A percentile compares a stretch with the other conserved stretches of the same genome.
Conservation (phyloP, 2,888 invertebrate species). For the Venustoraphidia nigricollis region DNA sequence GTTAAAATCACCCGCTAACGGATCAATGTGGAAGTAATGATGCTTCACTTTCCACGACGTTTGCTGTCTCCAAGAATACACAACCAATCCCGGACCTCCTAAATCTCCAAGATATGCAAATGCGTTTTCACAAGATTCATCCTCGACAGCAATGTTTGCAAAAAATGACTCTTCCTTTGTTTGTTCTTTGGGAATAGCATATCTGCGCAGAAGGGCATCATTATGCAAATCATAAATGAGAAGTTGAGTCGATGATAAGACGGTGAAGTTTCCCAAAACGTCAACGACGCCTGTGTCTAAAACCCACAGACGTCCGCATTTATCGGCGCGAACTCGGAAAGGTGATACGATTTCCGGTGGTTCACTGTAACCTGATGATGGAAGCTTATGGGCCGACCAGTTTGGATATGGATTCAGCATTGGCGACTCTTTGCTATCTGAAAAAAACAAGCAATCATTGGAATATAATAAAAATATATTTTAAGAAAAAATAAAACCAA, state of each 20-base stretch:
- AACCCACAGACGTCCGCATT: constrained; percentile 65
- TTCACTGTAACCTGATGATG: constrained; percentile 24
- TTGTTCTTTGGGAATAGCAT: constrained; percentile 45
- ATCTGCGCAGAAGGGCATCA: constrained; percentile 51
- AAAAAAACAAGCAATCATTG: constrained; percentile 18
- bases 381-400: constrained; percentile 59
- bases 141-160: constrained; percentile 65
- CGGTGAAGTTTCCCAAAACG: constrained; percentile 32
- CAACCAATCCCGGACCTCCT: constrained; percentile 51
- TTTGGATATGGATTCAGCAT: constrained; percentile 61
- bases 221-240: constrained; percentile 57
- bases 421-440: constrained; percentile 53
- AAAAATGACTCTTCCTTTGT: constrained; percentile 52
- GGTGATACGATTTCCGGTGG: constrained; percentile 57
- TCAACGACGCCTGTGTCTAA: constrained; percentile 57
- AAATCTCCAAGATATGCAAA: constrained; percentile 60
- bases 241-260: constrained; percentile 41
- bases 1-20: constrained; percentile 54
- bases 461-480: no score
- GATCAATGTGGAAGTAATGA: constrained; percentile 54
- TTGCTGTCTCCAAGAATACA: constrained; percentile 57
- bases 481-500: no score
- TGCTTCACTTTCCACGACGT: constrained; percentile 62
- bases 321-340: constrained; percentile 56
- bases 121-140: constrained; percentile 52